Evolutionary conservation across 2,797 vertebrate genomes (phyloP).

Genomic region (Coregonus sp.): DNA sequence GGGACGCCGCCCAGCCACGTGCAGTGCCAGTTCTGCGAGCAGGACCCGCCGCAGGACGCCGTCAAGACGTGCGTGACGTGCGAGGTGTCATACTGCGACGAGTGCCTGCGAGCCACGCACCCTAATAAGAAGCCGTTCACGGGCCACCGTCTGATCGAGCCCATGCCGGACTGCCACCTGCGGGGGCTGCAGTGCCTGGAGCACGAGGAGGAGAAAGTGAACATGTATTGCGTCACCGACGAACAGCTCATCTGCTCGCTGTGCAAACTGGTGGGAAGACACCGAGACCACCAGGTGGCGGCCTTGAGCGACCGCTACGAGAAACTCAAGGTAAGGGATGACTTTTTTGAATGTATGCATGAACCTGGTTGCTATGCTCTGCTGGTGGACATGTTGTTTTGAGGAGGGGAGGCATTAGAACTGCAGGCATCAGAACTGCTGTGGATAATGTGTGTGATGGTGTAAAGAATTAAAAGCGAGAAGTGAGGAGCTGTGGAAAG

Average conservation of each 20-base stretch:
- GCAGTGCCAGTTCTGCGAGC: constrained; percentile 96
- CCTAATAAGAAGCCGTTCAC: constrained; percentile 97
- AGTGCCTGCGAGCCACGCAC: constrained; percentile 92
- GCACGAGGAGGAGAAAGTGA: constrained; percentile 94
- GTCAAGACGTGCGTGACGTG: constrained; percentile 95
- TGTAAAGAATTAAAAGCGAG: not conserved
- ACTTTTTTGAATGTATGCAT: not conserved
- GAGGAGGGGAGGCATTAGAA: not conserved
- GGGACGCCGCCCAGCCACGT: constrained; percentile 79
- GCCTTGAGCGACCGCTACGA: constrained; percentile 92
- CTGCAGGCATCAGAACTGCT: not conserved
- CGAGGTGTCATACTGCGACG: constrained; percentile 96
- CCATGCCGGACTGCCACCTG: constrained; percentile 89
- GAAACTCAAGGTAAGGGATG: constrained; percentile 85
- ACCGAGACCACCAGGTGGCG: constrained; percentile 94
- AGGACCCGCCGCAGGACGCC: constrained; percentile 91
- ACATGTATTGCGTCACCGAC: constrained; percentile 95
- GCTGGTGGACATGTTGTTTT: not conserved
- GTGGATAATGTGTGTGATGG: not conserved
- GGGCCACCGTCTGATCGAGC: constrained; percentile 91
- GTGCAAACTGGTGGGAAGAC: constrained; percentile 93
- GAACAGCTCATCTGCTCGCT: constrained; percentile 95
- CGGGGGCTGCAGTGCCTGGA: constrained; percentile 92
- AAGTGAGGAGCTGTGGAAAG: not conserved
- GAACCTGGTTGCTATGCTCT: not conserved